Evolutionary conservation across 2,113 vertebrate genomes (phyloP), one percentile per base, ranked within the genome.

Genomic region (Sigmodon hispidus): DNA sequence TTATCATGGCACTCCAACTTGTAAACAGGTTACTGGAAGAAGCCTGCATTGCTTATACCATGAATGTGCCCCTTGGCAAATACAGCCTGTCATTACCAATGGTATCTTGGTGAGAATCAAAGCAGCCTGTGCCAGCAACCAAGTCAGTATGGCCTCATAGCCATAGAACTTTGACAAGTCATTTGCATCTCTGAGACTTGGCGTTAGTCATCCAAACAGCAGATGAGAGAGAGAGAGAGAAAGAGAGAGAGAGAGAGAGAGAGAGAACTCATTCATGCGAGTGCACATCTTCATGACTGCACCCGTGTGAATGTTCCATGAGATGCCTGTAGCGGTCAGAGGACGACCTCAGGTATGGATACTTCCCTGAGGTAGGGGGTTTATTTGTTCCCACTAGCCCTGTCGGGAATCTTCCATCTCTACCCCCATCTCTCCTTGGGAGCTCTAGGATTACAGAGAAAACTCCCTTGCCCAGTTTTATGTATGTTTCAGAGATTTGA

Each of bases 21-120:
- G 81, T 96, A 96, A 96, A 96, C 96, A 97, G 34, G 67, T 96
- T 80, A 89, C 31, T 19, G 70, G 93, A 95, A 90, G 88, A 91
- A 50, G 43, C 48, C 6, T 7, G 10, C 36, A 24, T 81, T 43
- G 59, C 65, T 76, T 93, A 16, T 72, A n/a, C 70, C 87, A 91
- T 92, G 80, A 87, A 85, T 73, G 91, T 79, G 40, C 59, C 76
- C 48, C n/a, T 89, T 65, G 91, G 83, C 80, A 95, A 89, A 91
- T 69, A 79, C 24, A 75, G 34, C 79, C 67, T 92, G 87, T 87
- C 83, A 24, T 67, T 87, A 83, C 75, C 89, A 83, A 69, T 77
- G 80, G 77, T n/a, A 89, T 76, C 83, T 92, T 10, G 67, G 34
- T 52, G 65, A 93, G 87, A 84, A 59, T 34, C 50, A 24, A 77